Base-by-base conservation (phyloP, 2,888 invertebrate genomes). In the Chrysolina americana region DNA sequence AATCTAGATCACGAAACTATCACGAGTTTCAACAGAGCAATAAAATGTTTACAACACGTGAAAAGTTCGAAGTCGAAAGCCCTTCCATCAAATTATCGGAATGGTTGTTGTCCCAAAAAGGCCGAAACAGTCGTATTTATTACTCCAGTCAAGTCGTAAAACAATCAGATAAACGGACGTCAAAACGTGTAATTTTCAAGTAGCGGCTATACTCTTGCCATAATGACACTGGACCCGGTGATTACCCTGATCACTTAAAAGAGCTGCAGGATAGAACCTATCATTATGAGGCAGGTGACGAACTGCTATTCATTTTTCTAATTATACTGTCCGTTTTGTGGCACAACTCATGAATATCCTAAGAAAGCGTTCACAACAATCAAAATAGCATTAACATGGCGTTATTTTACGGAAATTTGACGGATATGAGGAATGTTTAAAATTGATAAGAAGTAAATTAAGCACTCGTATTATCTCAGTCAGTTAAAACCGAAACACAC, bases 241-340 rank as follows among this genome's bases (percentile, higher is more conserved):
- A 83, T 83, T 83, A 76, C 66, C 68, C 74, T 76, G 76, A 76
- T 75, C 75, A 76, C 63, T 63, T 68, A 74, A 79, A 79, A 76
- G 74, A 75, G 70, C 74, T 68, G 72, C 73, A 79, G 76, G 81
- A 84, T 85, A 85, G 85, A 85, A 84, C 86, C 86, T 79, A 79
- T 82, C 80, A 86, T 86, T 85, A 85, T 76, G 53, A 71, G 80
- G 83, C 86, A 85, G 85, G 84, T 86, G 85, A 82, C 71, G 78
- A 76, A 75, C 77, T 76, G 76, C 84, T 84, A 84, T 85, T 84
- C 84, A 84, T 83, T 82, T 81, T 81, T 83, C 79, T 80, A 84
- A 85, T 85, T 85, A 82, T 79, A 77, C 73, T 69, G 65, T 63
- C 28, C 59, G 48, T 73, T 66, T 70, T 77, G 65, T 69, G 72